These are phyloP conservation scores for Cataglyphis livida DNA, from an alignment of 2,888 invertebrate genomes.

Conservation along the genomic window DNA sequence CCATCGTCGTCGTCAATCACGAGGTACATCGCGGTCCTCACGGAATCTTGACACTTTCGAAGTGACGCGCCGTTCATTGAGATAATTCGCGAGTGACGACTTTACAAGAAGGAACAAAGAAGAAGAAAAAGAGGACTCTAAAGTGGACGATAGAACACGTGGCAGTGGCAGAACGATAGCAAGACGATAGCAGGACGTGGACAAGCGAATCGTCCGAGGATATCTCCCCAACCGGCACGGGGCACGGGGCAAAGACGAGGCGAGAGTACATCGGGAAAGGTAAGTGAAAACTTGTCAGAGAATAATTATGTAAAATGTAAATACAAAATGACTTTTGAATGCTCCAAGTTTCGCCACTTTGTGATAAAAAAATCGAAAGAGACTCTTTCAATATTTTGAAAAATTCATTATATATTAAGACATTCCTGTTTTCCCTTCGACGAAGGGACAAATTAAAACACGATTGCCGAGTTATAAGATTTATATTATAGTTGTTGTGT, in stretches of 20 bases:
- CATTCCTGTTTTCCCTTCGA: neutral
- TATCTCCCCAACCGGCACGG: conserved; percentile 23
- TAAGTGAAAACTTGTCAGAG: conserved; percentile 1
- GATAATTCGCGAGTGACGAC: conserved; percentile 47
- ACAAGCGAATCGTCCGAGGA: conserved; percentile 5
- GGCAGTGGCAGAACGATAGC: neutral
- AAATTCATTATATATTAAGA: neutral
- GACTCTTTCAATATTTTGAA: conserved; percentile 10
- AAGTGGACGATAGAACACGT: neutral
- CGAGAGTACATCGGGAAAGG: conserved; percentile 17
- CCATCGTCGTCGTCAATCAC: neutral
- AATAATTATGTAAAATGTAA: neutral
- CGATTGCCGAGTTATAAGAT: neutral
- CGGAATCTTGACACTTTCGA: neutral
- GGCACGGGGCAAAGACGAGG: neutral
- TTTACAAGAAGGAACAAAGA: neutral
- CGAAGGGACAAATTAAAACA: neutral
- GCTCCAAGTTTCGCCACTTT: neutral
- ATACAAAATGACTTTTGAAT: neutral
- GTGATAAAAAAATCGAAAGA: conserved; percentile 17
- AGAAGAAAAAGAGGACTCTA: neutral
- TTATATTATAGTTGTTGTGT: neutral
- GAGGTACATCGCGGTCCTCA: neutral
- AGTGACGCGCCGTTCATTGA: conserved; percentile 7
- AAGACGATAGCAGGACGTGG: neutral